Conservation (phyloP, 2,888 invertebrate genomes). For the Tricholauxania praeusta region DNA sequence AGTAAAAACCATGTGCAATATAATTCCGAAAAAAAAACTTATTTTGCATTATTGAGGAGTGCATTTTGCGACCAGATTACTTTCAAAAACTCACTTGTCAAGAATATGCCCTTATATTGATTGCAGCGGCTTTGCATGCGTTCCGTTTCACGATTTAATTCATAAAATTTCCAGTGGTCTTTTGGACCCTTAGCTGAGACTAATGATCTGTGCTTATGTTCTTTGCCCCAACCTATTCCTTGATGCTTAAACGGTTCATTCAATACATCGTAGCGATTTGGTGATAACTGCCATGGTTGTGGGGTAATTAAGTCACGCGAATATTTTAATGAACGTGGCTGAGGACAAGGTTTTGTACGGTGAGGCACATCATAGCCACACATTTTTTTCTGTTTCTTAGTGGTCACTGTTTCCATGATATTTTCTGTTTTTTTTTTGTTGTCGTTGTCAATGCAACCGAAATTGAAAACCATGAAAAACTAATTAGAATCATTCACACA, state of each 20-base stretch:
- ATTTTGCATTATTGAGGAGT: too few species aligned
- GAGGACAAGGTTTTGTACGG: neutral
- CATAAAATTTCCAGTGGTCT: slow-evolving; percentile 39
- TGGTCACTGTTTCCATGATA: slow-evolving; percentile 19
- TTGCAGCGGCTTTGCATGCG: slow-evolving; percentile 48
- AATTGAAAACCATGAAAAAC: too few species aligned
- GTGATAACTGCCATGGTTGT: slow-evolving; percentile 54
- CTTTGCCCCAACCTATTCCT: slow-evolving; percentile 54
- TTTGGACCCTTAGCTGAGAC: neutral
- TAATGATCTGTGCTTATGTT: slow-evolving; percentile 30
- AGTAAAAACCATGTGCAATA: too few species aligned
- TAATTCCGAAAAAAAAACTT: too few species aligned
- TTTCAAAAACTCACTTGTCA: slow-evolving; percentile 52
- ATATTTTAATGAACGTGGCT: neutral
- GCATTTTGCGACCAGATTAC: too few species aligned
- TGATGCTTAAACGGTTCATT: slow-evolving; percentile 47
- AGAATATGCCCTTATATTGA: slow-evolving; percentile 55
- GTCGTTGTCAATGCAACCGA: too few species aligned
- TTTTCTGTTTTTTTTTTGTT: neutral
- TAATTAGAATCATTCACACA: too few species aligned
- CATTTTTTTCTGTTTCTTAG: slow-evolving; percentile 12
- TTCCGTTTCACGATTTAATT: slow-evolving; percentile 42
- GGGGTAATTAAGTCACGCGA: neutral
- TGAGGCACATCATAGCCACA: neutral
- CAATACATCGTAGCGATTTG: slow-evolving; percentile 56